phyloP scores from a whole-genome alignment of 2,888 invertebrate species.

The Mimachlamys varia region DNA sequence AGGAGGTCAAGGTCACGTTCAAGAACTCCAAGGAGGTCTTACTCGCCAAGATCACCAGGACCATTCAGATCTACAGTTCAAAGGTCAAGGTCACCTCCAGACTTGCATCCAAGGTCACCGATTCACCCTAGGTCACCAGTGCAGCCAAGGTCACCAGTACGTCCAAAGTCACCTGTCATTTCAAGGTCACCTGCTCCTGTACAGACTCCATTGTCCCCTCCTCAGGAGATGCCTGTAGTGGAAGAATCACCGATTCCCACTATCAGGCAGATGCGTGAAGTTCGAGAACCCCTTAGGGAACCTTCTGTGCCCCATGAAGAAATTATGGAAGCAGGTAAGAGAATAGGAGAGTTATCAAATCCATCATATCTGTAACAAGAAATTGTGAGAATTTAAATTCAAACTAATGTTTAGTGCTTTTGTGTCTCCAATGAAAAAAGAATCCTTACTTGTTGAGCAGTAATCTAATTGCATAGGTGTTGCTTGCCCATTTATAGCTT shows the following conservation, averaged over 20 bases:
- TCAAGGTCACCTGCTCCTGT: conserved; percentile 43
- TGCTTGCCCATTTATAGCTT: no score
- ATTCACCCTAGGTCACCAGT: conserved; percentile 53
- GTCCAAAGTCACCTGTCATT: conserved; percentile 40
- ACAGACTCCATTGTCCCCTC: conserved; percentile 44
- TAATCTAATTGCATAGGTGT: no score
- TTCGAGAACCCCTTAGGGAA: conserved; percentile 52
- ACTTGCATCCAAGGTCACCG: conserved; percentile 37
- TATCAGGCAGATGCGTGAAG: conserved; percentile 41
- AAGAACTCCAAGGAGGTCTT: conserved; percentile 52
- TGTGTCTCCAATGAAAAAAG: no score
- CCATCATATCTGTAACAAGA: no score
- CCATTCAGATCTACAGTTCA: conserved; percentile 49
- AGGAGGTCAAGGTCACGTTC: conserved; percentile 59
- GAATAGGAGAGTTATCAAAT: not conserved
- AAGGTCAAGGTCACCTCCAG: conserved; percentile 48
- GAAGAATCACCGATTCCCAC: conserved; percentile 53
- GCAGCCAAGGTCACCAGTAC: conserved; percentile 36
- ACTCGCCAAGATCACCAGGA: conserved; percentile 51
- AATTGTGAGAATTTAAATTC: no score
- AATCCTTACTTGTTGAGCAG: no score
- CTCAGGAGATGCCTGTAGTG: conserved; percentile 38
- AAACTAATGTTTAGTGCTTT: no score
- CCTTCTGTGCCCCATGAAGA: conserved; percentile 62
- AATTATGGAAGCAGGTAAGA: conserved; percentile 57